These are phyloP conservation scores for Drosophila pseudotakahashii DNA, from an alignment of 2,888 invertebrate species.

Conservation along the genomic window DNA sequence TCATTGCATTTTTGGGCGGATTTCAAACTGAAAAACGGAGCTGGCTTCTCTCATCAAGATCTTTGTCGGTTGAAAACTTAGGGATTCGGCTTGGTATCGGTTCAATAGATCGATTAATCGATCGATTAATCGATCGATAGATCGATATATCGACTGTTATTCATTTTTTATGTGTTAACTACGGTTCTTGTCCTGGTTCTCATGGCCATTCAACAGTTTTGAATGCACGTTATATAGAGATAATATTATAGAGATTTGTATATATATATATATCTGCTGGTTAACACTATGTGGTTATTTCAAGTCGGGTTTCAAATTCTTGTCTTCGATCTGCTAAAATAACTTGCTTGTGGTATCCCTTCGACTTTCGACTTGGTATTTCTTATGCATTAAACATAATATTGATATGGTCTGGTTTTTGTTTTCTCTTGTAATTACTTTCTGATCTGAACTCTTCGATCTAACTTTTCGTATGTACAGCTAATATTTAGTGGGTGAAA, in stretches of 20 bases:
- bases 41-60: slow-evolving; percentile 29
- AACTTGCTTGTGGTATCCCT: slow-evolving; percentile 9
- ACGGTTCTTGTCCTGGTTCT: slow-evolving; percentile 7
- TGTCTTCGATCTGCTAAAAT: slow-evolving; percentile 24
- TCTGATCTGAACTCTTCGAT: slow-evolving; percentile 10
- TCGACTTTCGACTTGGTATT: slow-evolving; percentile 2
- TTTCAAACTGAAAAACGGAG: slow-evolving; percentile 74
- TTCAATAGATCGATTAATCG: slow-evolving; percentile 4
- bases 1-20: slow-evolving; percentile 64
- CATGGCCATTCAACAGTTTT: slow-evolving; percentile 16
- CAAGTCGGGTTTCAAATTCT: slow-evolving; percentile 13
- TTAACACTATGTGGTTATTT: slow-evolving; percentile 25
- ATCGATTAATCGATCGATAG: background rate
- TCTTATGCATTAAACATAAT: slow-evolving; percentile 51
- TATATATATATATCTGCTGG: slow-evolving; percentile 38
- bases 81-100: slow-evolving; percentile 21
- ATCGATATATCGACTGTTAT: no score
- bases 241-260: slow-evolving; percentile 10
- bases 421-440: slow-evolving; percentile 3
- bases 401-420: slow-evolving; percentile 72
- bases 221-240: slow-evolving; percentile 8
- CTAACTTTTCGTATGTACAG: slow-evolving; percentile 11
- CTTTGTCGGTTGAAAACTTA: slow-evolving; percentile 47
- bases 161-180: slow-evolving; percentile 44
- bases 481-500: slow-evolving; percentile 12